Conservation (phyloP, 2,888 invertebrate species). For the Thecocarcelia acutangulata region DNA sequence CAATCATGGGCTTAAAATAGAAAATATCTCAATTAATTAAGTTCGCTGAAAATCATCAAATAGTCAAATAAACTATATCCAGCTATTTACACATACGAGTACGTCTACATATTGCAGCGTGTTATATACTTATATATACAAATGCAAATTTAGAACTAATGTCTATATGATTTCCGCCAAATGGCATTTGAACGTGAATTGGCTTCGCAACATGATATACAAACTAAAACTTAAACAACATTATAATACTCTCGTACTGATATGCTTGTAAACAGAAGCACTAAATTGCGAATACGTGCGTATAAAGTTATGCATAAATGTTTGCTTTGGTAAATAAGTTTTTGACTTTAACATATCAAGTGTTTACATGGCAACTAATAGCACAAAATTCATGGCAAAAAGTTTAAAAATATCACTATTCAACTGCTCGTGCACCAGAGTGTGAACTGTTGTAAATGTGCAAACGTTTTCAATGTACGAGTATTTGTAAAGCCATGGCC, state of each 20-base stretch:
- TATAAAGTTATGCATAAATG: background rate
- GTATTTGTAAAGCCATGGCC: no score
- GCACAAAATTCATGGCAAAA: constrained; percentile 5
- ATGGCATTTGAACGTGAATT: constrained; percentile 55
- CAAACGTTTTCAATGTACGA: no score
- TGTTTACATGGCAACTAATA: constrained; percentile 46
- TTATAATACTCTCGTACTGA: no score
- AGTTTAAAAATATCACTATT: background rate
- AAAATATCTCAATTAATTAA: no score
- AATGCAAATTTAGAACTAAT: background rate
- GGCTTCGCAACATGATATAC: constrained; percentile 23
- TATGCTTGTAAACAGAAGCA: background rate
- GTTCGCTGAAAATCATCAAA: no score
- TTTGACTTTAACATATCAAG: constrained; percentile 17
- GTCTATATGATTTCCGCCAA: constrained; percentile 40
- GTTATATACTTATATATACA: no score
- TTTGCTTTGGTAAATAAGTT: constrained; percentile 6
- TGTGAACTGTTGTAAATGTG: no score
- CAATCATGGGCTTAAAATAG: no score
- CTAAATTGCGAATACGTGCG: constrained; percentile 20
- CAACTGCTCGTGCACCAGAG: no score
- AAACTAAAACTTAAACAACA: background rate
- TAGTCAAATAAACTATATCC: background rate
- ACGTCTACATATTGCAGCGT: no score
- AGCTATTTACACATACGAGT: background rate